A percentile compares a stretch with the other conserved stretches of the same genome.
phyloP scores from a whole-genome alignment of 1,140 invertebrate species.

The Eciton burchellii region DNA sequence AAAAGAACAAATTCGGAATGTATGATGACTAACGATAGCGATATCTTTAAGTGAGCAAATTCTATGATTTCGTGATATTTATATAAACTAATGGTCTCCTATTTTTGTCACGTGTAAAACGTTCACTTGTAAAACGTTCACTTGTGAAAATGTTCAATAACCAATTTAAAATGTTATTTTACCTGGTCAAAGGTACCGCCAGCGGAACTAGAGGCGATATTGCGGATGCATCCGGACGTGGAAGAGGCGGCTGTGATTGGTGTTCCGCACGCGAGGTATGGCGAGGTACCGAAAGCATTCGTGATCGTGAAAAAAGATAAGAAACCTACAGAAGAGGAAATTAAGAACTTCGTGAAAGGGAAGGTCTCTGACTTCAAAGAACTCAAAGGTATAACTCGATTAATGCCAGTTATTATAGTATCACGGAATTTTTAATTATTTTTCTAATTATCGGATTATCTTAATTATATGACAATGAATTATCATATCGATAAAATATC shows the following conservation, averaged over 20 bases:
- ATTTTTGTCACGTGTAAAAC: neutral
- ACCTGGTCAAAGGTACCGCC: conserved; percentile 90
- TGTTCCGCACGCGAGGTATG: conserved; percentile 89
- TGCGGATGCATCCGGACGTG: conserved; percentile 91
- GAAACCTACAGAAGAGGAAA: conserved; percentile 75
- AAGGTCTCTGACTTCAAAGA: conserved; percentile 90
- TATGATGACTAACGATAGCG: neutral
- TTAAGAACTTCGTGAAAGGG: conserved; percentile 86
- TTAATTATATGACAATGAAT: no score
- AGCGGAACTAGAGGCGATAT: conserved; percentile 93
- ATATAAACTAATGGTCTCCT: neutral
- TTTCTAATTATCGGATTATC: no score
- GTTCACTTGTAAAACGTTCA: neutral
- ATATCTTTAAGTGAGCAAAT: neutral
- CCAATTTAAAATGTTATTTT: conserved; percentile 27
- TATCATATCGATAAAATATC: neutral
- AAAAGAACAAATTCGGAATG: neutral
- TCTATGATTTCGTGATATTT: neutral
- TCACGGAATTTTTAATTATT: conserved; percentile 18
- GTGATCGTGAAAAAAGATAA: conserved; percentile 85
- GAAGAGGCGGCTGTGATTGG: conserved; percentile 94
- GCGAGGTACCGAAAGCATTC: conserved; percentile 92
- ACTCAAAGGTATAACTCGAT: conserved; percentile 81
- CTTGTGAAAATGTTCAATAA: no score
- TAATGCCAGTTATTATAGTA: neutral